These are phyloP conservation scores for Cheiracanthium punctorium DNA, from an alignment of 2,888 invertebrate species.

Conservation along the genomic window DNA sequence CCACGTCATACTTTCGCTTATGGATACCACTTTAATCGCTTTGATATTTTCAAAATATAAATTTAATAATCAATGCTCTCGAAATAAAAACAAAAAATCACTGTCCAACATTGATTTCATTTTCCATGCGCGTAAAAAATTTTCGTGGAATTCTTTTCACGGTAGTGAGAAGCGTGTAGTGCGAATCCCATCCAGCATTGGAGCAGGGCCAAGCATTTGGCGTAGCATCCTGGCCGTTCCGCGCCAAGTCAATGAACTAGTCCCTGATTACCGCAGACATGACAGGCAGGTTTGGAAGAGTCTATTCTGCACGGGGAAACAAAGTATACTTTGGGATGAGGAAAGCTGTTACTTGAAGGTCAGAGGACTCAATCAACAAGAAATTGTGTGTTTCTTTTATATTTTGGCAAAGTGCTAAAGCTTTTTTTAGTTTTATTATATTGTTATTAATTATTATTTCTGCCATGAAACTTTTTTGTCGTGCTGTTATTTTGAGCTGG, in stretches of 20 bases:
- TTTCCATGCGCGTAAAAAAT: constrained; percentile 3
- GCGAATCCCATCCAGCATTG: constrained; percentile 31
- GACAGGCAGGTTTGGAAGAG: constrained; percentile 68
- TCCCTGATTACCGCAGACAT: constrained; percentile 68
- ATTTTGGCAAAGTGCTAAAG: no score
- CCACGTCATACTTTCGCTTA: constrained; percentile 30
- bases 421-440: no score
- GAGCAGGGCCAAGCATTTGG: constrained; percentile 46
- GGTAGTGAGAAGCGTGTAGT: constrained; percentile 19
- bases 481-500: no score
- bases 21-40: constrained; percentile 1
- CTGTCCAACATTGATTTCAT: constrained; percentile 25
- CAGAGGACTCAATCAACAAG: constrained; percentile 29
- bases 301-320: constrained; percentile 24
- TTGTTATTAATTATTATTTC: no score
- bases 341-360: constrained; percentile 61
- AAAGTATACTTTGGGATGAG: constrained; percentile 19
- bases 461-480: no score
- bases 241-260: constrained; percentile 70
- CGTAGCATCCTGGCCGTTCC: constrained; percentile 60
- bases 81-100: constrained; percentile 16
- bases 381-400: no score
- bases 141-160: constrained; percentile 25
- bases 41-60: neutral
- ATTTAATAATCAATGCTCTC: constrained; percentile 9